phyloP scores from a whole-genome alignment of 2,113 vertebrate species.

The Micromys minutus region DNA sequence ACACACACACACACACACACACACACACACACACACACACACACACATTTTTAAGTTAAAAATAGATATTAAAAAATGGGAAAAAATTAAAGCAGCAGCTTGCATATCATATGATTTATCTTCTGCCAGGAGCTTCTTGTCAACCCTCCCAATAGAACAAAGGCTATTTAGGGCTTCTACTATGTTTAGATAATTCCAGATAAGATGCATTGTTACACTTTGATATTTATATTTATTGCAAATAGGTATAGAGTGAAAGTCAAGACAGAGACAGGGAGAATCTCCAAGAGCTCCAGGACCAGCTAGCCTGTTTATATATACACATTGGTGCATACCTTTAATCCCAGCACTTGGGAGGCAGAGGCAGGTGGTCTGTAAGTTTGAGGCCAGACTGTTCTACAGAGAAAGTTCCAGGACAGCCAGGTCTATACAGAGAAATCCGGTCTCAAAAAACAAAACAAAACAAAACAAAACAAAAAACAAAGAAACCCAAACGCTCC shows the following conservation, averaged over 20 bases:
- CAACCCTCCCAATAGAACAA: not conserved
- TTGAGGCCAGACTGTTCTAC: not conserved
- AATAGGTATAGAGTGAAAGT: not conserved
- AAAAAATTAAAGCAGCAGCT: not conserved
- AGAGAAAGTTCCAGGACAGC: not conserved
- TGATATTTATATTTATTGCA: not conserved
- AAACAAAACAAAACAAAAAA: not conserved
- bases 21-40: not conserved
- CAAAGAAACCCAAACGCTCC: not conserved
- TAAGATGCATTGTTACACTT: not conserved
- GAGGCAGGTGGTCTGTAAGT: not conserved
- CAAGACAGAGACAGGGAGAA: not conserved
- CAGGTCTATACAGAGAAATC: not conserved
- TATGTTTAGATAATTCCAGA: conserved; percentile 1
- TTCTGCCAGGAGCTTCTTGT: not conserved
- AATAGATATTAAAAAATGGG: not conserved
- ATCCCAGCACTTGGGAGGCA: not conserved
- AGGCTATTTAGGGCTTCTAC: not conserved
- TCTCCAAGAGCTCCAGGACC: not conserved
- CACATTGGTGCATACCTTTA: not conserved
- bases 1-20: not conserved
- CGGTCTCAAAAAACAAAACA: not conserved
- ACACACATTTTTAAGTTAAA: not conserved
- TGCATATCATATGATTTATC: not conserved
- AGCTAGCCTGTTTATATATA: not conserved